Evolutionary conservation across 2,113 vertebrate species (phyloP).

Genomic region (Clupea harengus): DNA sequence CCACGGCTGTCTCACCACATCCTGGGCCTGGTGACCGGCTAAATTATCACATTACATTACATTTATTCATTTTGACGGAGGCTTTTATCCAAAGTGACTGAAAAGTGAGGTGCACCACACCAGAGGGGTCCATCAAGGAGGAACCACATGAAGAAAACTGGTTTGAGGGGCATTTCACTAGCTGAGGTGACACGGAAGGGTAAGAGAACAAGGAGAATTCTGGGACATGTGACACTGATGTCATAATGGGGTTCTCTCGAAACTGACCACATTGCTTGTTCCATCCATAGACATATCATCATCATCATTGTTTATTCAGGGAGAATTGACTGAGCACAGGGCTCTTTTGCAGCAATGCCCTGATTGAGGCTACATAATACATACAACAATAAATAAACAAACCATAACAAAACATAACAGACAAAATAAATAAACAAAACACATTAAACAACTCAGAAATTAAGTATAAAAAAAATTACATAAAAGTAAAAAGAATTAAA

Average conservation of each 20-base stretch:
- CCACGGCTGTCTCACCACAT: neutral
- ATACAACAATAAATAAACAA: no score
- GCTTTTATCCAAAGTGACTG: neutral
- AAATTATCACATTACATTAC: neutral
- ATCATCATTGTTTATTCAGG: no score
- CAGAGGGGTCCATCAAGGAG: neutral
- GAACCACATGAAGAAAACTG: neutral
- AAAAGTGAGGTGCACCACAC: no score
- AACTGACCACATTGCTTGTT: neutral
- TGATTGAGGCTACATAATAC: no score
- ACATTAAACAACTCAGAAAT: no score
- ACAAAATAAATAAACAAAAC: no score
- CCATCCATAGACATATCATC: no score
- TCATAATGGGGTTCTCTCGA: neutral
- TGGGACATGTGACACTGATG: slow-evolving; percentile 3
- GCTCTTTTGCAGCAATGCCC: no score
- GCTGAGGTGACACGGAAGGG: neutral
- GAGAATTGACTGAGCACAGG: no score
- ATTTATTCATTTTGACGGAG: neutral
- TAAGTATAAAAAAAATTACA: no score
- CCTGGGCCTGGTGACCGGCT: neutral
- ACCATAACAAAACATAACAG: no score
- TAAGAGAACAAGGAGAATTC: neutral
- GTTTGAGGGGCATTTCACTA: neutral
- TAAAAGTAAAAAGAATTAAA: no score